These are phyloP conservation scores for Scaptomyza hsui DNA, from an alignment of 1,140 invertebrate genomes.

Conservation along the genomic window DNA sequence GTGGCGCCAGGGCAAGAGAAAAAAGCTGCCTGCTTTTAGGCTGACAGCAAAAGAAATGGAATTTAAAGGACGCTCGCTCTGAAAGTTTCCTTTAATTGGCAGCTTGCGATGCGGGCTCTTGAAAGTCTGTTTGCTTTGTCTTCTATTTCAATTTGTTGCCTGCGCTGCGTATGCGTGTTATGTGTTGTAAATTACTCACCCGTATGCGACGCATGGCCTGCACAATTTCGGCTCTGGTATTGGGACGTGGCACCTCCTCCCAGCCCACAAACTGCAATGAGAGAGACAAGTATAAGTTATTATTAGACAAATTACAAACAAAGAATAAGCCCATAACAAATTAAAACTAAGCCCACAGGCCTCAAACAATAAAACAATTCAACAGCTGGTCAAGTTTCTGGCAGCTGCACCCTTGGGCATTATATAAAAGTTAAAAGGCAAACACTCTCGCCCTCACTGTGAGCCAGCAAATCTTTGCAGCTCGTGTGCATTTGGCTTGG, in stretches of 20 bases:
- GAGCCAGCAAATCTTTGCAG: constrained; percentile 16
- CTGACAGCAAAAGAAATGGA: constrained; percentile 33
- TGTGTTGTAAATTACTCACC: constrained; percentile 87
- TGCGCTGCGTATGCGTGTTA: constrained; percentile 53
- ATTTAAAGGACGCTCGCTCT: constrained; percentile 34
- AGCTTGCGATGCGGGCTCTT: constrained; percentile 29
- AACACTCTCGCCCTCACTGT: background rate
- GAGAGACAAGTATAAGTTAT: constrained; percentile 15
- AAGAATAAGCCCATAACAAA: constrained; percentile 1
- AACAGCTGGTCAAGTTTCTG: constrained; percentile 14
- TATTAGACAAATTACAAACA: constrained; percentile 1
- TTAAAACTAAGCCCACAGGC: constrained; percentile 11
- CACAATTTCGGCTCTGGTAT: constrained; percentile 98
- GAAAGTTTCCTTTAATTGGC: constrained; percentile 65
- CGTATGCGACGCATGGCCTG: constrained; percentile 98
- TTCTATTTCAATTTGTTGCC: constrained; percentile 22
- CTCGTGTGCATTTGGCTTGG: constrained; percentile 44
- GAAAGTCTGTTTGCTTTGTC: constrained; percentile 43
- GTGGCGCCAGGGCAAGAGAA: constrained; percentile 11
- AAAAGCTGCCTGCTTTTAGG: constrained; percentile 59
- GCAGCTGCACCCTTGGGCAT: constrained; percentile 4
- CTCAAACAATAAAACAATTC: constrained; percentile 44
- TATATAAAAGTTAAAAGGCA: background rate
- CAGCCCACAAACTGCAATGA: constrained; percentile 97
- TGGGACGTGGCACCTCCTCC: constrained; percentile 97